phyloP scores from a whole-genome alignment of 2,797 vertebrate genomes.

The Sebastes trivittatus region DNA sequence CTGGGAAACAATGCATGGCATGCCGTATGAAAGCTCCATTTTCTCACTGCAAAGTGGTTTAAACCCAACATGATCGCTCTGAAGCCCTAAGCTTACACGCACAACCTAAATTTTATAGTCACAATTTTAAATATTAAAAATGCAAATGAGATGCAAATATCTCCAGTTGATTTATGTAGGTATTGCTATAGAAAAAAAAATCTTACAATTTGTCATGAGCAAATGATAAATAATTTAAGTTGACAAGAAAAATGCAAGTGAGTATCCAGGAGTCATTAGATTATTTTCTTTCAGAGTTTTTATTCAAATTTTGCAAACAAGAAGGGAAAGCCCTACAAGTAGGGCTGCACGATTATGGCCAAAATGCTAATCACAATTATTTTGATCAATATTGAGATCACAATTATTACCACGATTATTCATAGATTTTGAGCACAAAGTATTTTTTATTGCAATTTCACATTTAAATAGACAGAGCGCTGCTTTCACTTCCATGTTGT shows the following conservation, averaged over 20 bases:
- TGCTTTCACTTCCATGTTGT: too few relatives aligned
- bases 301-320: neutral
- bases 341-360: too few relatives aligned
- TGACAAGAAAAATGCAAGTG: neutral
- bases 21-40: conserved; percentile 16
- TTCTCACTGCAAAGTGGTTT: conserved; percentile 27
- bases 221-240: neutral
- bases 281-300: neutral
- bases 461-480: too few relatives aligned
- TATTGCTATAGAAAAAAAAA: neutral
- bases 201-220: neutral
- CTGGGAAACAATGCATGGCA: conserved; percentile 31
- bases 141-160: neutral
- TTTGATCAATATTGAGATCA: too few relatives aligned
- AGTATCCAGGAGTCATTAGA: neutral
- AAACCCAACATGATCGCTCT: conserved; percentile 1
- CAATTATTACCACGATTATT: too few relatives aligned
- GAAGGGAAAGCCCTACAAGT: neutral
- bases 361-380: too few relatives aligned
- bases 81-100: neutral
- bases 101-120: neutral
- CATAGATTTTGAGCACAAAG: too few relatives aligned
- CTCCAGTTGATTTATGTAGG: neutral
- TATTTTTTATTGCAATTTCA: too few relatives aligned
- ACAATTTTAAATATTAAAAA: neutral